Evolutionary conservation across 2,113 vertebrate species (phyloP).

Genomic region (Toxotes chatareus): DNA sequence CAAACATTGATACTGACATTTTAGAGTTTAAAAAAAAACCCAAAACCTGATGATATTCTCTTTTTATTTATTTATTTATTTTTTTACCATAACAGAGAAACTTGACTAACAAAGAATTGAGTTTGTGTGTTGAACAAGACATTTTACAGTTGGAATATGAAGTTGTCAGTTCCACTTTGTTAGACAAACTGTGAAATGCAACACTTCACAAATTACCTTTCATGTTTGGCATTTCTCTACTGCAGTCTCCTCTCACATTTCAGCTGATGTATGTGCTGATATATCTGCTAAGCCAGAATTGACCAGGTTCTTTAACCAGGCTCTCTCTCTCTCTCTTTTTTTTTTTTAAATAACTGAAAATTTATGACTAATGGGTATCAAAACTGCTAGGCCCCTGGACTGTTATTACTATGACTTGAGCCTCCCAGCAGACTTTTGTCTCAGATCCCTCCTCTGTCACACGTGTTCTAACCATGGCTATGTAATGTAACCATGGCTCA

Average conservation of each 20-base stretch:
- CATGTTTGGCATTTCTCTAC: too few relatives aligned
- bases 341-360: not conserved
- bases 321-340: not conserved
- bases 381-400: not conserved
- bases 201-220: too few relatives aligned
- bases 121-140: not conserved
- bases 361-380: not conserved
- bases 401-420: not conserved
- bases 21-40: not conserved
- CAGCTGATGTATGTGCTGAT: too few relatives aligned
- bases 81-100: too few relatives aligned
- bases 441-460: not conserved
- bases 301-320: too few relatives aligned
- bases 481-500: not conserved
- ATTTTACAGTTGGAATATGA: too few relatives aligned
- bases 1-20: not conserved
- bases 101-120: not conserved
- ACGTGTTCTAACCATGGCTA: not conserved
- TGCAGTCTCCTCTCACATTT: too few relatives aligned
- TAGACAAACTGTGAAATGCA: too few relatives aligned
- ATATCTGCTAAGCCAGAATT: too few relatives aligned
- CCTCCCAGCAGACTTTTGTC: not conserved
- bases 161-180: too few relatives aligned
- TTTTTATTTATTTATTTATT: not conserved
- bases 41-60: not conserved